phyloP scores from a whole-genome alignment of 1,140 invertebrate species.

The Glomeris maerens region DNA sequence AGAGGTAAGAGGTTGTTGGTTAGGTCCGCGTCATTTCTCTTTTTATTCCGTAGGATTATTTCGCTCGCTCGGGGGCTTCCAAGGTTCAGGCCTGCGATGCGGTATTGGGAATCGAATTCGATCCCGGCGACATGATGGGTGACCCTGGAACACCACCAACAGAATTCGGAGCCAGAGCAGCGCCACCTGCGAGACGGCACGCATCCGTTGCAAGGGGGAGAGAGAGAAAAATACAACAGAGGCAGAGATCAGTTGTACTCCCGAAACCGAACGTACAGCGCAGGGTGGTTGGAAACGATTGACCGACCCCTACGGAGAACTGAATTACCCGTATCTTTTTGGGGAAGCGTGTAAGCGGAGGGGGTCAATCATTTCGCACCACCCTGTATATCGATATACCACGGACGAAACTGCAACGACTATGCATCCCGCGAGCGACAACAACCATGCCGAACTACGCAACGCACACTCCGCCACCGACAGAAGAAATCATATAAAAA shows the following conservation, averaged over 20 bases:
- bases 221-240: not conserved
- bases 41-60: conserved; percentile 51
- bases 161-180: conserved; percentile 23
- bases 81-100: conserved; percentile 23
- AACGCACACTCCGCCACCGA: conserved; percentile 10
- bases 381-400: too few relatives aligned
- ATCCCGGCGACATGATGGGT: conserved; percentile 28
- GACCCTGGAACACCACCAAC: conserved; percentile 28
- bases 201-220: too few relatives aligned
- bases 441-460: not conserved
- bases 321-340: too few relatives aligned
- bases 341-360: too few relatives aligned
- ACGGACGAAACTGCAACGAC: too few relatives aligned
- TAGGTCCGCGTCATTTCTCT: conserved; percentile 50
- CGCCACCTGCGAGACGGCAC: conserved; percentile 15
- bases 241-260: not conserved
- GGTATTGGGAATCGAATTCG: conserved; percentile 27
- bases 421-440: too few relatives aligned
- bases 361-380: too few relatives aligned
- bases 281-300: too few relatives aligned
- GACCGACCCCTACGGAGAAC: too few relatives aligned
- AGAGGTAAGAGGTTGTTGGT: conserved; percentile 54
- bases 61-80: too few relatives aligned
- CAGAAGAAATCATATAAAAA: not conserved
- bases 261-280: too few relatives aligned